Conservation (phyloP, 2,113 vertebrate genomes). For the Podarcis muralis region DNA sequence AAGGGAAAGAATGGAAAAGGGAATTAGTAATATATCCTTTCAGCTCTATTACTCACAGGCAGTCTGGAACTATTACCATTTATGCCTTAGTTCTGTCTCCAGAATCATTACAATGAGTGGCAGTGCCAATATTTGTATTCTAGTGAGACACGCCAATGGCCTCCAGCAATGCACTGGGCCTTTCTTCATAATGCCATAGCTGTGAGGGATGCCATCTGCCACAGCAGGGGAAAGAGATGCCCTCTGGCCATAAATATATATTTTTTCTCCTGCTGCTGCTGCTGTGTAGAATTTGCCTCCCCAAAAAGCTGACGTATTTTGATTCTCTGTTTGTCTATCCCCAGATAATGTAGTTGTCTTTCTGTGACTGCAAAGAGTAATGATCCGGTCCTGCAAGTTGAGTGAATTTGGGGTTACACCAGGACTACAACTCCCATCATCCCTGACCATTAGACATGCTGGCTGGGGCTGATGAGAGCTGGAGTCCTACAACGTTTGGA, state of each 20-base stretch:
- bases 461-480: no score
- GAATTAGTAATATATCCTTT: constrained; percentile 20
- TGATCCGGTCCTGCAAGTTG: background rate
- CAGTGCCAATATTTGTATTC: background rate
- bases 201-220: constrained; percentile 2
- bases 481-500: no score
- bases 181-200: background rate
- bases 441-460: no score
- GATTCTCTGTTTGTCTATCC: constrained; percentile 19
- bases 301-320: constrained; percentile 26
- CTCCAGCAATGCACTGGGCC: background rate
- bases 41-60: background rate
- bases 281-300: constrained; percentile 24
- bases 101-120: constrained; percentile 5
- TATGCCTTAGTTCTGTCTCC: background rate
- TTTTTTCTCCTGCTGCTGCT: background rate
- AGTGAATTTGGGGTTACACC: background rate
- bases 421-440: background rate
- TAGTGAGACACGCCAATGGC: background rate
- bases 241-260: background rate
- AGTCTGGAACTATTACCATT: constrained; percentile 17
- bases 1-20: background rate
- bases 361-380: background rate
- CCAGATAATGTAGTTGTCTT: background rate
- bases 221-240: background rate